Evolutionary conservation across 2,888 invertebrate species (phyloP).

Genomic region (Rotaria sp.): DNA sequence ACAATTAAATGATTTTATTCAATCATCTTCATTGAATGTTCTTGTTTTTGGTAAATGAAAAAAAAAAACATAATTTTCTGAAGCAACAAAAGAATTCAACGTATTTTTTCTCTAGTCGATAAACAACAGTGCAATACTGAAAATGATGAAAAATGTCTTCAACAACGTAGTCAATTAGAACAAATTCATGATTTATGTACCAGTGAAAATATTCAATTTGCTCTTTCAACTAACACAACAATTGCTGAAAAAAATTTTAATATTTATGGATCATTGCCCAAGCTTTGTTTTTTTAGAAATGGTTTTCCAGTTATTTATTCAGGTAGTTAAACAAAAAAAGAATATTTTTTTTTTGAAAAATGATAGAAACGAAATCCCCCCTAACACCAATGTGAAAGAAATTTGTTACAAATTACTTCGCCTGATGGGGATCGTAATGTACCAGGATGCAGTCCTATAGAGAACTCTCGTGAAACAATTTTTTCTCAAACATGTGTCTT

Average conservation of each 20-base stretch:
- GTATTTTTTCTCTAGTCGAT: background rate
- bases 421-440: no score
- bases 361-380: no score
- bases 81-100: background rate
- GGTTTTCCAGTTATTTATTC: slow-evolving; percentile 20
- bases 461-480: no score
- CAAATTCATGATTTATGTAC: slow-evolving; percentile 13
- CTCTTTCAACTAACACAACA: background rate
- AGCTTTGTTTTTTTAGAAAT: slow-evolving; percentile 28
- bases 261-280: slow-evolving; percentile 18
- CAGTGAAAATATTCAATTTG: background rate
- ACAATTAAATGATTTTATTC: background rate
- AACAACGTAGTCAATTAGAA: background rate
- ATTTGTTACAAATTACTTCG: no score
- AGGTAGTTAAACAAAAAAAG: background rate
- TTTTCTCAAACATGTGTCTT: no score
- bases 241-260: background rate
- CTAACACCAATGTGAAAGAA: no score
- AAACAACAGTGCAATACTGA: background rate
- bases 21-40: background rate
- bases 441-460: no score
- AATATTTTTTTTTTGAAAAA: no score
- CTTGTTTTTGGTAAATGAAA: background rate
- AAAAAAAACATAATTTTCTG: background rate
- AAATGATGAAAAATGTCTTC: background rate